Evolutionary conservation across 30 jellyfish, hydroid and myxozoan genomes (phyloP).

Genomic region (Mastigias papua): DNA sequence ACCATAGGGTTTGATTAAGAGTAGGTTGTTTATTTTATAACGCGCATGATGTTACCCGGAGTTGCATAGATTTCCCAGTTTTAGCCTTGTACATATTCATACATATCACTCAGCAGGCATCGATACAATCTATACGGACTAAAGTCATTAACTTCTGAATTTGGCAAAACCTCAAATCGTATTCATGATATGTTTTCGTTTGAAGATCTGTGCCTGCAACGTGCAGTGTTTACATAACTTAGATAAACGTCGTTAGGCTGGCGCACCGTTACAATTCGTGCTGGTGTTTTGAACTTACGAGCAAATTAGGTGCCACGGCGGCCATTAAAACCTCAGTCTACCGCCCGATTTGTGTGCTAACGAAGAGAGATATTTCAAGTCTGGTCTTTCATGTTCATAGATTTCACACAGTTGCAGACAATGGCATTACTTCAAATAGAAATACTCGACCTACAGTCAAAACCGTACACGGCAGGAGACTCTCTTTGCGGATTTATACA

Average conservation of each 20-base stretch:
- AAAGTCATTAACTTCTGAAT: slow-evolving; percentile 21
- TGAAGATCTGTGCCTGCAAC: not conserved
- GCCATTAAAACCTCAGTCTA: slow-evolving; percentile 16
- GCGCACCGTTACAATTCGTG: slow-evolving; percentile 1
- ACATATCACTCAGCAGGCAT: slow-evolving; percentile 49
- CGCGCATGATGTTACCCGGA: not conserved
- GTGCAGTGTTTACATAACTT: slow-evolving; percentile 1
- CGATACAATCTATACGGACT: not conserved
- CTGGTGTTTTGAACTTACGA: not conserved
- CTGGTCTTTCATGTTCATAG: slow-evolving; percentile 50
- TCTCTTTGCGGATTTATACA: slow-evolving; percentile 79
- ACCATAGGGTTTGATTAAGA: not conserved
- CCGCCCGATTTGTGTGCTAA: slow-evolving; percentile 40
- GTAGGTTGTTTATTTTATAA: not conserved
- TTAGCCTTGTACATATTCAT: not conserved
- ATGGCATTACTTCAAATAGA: slow-evolving; percentile 74
- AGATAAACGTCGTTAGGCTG: not conserved
- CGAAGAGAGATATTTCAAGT: slow-evolving; percentile 45
- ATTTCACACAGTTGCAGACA: slow-evolving; percentile 55
- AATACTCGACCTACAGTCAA: slow-evolving; percentile 81
- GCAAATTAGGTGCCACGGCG: slow-evolving; percentile 8
- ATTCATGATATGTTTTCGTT: slow-evolving; percentile 5
- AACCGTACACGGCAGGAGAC: slow-evolving; percentile 83
- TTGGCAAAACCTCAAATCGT: slow-evolving; percentile 24
- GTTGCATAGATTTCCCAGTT: not conserved